Percentiles rank a stretch among this genome's conserved stretches.
Conservation (phyloP, 1,140 invertebrate species). For the Odontomachus brunneus region DNA sequence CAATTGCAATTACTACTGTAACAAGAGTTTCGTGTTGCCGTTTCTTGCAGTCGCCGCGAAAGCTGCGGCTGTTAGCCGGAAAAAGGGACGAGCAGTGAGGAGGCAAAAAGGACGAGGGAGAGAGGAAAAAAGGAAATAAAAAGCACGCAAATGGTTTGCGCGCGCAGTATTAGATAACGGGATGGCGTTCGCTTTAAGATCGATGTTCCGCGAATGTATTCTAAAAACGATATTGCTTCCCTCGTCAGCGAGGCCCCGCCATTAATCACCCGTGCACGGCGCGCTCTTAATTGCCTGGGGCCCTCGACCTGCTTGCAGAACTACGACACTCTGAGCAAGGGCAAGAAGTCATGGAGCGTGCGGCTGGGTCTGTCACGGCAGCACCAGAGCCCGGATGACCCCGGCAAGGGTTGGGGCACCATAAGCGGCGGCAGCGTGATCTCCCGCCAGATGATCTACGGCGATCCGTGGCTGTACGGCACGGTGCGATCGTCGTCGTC, state of each 20-base stretch:
- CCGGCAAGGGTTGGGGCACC: conserved; percentile 86
- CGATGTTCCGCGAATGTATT: background rate
- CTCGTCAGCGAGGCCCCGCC: conserved; percentile 1
- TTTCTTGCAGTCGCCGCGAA: too few species aligned
- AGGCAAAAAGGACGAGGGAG: too few species aligned
- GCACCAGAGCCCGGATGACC: conserved; percentile 80
- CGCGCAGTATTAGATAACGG: conserved; percentile 8
- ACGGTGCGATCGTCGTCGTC: conserved; percentile 88
- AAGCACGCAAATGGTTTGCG: background rate
- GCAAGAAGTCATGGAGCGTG: conserved; percentile 84
- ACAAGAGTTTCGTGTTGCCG: too few species aligned
- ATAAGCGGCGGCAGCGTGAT: conserved; percentile 86
- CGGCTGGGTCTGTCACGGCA: conserved; percentile 82
- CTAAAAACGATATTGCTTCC: background rate
- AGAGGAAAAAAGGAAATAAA: background rate
- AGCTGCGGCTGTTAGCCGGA: too few species aligned
- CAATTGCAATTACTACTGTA: too few species aligned
- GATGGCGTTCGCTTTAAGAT: conserved; percentile 2
- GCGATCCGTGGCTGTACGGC: conserved; percentile 92
- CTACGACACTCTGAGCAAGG: conserved; percentile 83
- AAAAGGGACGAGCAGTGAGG: too few species aligned
- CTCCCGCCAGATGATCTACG: conserved; percentile 93
- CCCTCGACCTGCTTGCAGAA: conserved; percentile 78
- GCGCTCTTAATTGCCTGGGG: conserved; percentile 1
- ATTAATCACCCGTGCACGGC: background rate